phyloP scores from a whole-genome alignment of 2,888 invertebrate species.

The Cerastis rubricosa region DNA sequence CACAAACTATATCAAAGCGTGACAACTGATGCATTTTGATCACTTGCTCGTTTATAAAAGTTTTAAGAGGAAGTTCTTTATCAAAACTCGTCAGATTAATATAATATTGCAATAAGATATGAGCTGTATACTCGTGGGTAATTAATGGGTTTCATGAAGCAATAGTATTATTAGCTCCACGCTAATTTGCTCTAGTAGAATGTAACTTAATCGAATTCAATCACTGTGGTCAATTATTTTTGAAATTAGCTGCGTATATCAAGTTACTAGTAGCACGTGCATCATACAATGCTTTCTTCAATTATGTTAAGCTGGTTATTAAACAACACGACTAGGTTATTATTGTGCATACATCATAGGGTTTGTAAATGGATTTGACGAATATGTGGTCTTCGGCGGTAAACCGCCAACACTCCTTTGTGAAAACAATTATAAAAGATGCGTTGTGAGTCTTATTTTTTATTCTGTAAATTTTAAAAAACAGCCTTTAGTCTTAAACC shows the following conservation, averaged over 20 bases:
- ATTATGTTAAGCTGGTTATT: slow-evolving; percentile 6
- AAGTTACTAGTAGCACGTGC: slow-evolving; percentile 41
- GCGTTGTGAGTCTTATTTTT: background rate
- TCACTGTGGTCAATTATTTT: slow-evolving; percentile 25
- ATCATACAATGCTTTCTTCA: slow-evolving; percentile 25
- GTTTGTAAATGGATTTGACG: background rate
- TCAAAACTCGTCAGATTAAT: background rate
- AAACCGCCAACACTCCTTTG: background rate
- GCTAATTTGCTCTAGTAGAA: slow-evolving; percentile 43
- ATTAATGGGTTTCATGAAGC: slow-evolving; percentile 13
- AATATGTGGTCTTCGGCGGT: background rate
- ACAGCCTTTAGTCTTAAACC: background rate
- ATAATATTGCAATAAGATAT: background rate
- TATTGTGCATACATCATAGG: background rate
- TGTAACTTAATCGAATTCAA: slow-evolving; percentile 29
- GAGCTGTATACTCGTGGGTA: background rate
- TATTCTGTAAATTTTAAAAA: background rate
- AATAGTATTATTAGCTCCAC: slow-evolving; percentile 27
- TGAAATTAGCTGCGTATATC: slow-evolving; percentile 24
- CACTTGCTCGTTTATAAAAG: background rate
- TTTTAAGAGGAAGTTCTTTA: background rate
- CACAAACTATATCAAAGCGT: slow-evolving; percentile 27
- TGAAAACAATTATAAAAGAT: background rate
- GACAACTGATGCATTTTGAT: slow-evolving; percentile 24
- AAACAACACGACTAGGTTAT: background rate